Percentiles rank a stretch among this genome's conserved stretches.
Conservation (phyloP, 2,888 invertebrate species). For the Lepidonotus clava region DNA sequence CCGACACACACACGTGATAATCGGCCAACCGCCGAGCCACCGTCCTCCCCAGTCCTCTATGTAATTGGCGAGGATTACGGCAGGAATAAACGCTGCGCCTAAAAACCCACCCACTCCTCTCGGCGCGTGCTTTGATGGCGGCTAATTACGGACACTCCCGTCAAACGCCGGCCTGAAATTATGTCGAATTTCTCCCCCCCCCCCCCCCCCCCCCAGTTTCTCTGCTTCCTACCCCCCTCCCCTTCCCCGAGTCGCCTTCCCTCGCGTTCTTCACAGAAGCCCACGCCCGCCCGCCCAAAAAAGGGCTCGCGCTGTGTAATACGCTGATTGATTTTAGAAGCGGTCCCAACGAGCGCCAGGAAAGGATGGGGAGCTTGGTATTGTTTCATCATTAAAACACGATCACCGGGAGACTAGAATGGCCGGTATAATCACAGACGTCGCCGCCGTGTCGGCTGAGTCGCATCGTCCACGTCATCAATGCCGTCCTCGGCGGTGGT, state of each 20-base stretch:
- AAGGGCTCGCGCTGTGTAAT: constrained; percentile 8
- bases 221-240: background rate
- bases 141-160: constrained; percentile 7
- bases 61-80: background rate
- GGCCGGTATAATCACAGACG: background rate
- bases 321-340: constrained; percentile 37
- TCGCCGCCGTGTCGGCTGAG: background rate
- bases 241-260: background rate
- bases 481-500: too few relatives aligned
- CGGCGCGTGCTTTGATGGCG: constrained; percentile 18
- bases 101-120: background rate
- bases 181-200: constrained; percentile 38
- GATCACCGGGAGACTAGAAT: background rate
- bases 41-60: too few relatives aligned
- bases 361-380: background rate
- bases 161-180: constrained; percentile 41
- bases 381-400: constrained; percentile 37
- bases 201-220: background rate
- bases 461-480: background rate
- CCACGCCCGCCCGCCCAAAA: background rate
- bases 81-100: background rate
- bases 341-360: background rate
- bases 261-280: background rate
- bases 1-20: too few relatives aligned
- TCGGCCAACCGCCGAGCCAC: too few relatives aligned